A percentile compares a stretch with the other conserved stretches of the same genome.
Evolutionary conservation across 2,888 invertebrate species (phyloP).

Genomic region (Lasioglossum calceatum): DNA sequence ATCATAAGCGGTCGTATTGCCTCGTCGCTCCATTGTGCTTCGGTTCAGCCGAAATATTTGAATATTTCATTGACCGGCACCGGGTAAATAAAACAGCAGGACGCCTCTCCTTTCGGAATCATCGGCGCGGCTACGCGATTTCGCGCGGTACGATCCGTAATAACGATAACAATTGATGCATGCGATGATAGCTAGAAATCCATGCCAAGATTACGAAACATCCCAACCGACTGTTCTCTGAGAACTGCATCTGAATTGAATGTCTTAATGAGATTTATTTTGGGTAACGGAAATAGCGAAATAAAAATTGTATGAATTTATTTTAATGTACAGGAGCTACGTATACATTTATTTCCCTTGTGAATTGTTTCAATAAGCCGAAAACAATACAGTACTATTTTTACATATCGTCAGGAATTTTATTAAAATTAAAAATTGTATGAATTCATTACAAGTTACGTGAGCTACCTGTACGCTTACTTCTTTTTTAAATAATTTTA

Average conservation of each 20-base stretch:
- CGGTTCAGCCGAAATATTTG: constrained; percentile 49
- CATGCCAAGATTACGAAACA: not conserved
- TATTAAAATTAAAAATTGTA: too few species aligned
- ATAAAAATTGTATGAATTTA: too few species aligned
- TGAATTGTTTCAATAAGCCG: too few species aligned
- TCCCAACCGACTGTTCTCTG: not conserved
- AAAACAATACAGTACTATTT: too few species aligned
- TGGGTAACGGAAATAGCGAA: not conserved
- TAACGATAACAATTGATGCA: constrained; percentile 51
- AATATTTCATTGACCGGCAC: constrained; percentile 60
- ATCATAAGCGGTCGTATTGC: constrained; percentile 63
- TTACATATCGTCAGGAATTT: too few species aligned
- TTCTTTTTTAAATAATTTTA: too few species aligned
- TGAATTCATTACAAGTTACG: too few species aligned
- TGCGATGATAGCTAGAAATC: constrained; percentile 43
- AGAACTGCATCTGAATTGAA: not conserved
- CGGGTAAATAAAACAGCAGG: constrained; percentile 51
- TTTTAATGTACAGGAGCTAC: too few species aligned
- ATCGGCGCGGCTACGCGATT: constrained; percentile 41
- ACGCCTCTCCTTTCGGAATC: constrained; percentile 37
- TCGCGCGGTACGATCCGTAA: constrained; percentile 49
- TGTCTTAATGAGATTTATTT: not conserved
- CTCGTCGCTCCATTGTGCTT: constrained; percentile 47
- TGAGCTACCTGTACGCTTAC: too few species aligned
- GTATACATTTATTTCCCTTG: too few species aligned